Conservation (phyloP, 2,888 invertebrate genomes). For the Chrysomela aeneicollis region DNA sequence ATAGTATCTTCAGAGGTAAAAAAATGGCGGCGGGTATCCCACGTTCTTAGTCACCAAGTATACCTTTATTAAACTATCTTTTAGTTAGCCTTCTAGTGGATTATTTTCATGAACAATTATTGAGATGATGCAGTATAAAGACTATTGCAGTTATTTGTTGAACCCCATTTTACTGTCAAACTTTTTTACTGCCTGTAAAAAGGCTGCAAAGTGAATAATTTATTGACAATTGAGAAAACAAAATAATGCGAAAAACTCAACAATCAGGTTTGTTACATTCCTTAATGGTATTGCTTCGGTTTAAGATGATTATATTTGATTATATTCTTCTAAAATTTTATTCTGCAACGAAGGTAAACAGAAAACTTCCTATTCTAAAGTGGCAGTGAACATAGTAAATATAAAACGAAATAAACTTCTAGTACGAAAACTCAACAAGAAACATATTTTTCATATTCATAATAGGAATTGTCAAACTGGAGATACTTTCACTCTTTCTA, state of each 20-base stretch:
- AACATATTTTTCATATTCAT: background rate
- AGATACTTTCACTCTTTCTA: background rate
- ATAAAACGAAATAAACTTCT: conserved; percentile 44
- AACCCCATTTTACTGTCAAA: no score
- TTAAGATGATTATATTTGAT: conserved; percentile 31
- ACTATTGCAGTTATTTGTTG: no score
- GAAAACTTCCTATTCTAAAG: conserved; percentile 44
- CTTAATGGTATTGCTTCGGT: conserved; percentile 47
- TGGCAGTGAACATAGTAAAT: conserved; percentile 57
- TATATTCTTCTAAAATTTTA: conserved; percentile 29
- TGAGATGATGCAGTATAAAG: no score
- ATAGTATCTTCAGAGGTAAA: no score
- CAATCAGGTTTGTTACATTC: conserved; percentile 18
- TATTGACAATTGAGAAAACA: background rate
- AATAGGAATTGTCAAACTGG: background rate
- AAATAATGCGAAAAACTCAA: conserved; percentile 28
- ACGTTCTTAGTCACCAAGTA: no score
- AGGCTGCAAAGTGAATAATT: no score
- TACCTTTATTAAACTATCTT: no score
- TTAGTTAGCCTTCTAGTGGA: no score
- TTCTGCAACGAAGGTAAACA: conserved; percentile 34
- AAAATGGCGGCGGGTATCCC: no score
- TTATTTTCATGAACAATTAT: no score
- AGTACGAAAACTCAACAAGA: conserved; percentile 41
- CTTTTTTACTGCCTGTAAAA: no score